phyloP scores from a whole-genome alignment of 2,888 invertebrate genomes.

The Eupithecia exiguata region DNA sequence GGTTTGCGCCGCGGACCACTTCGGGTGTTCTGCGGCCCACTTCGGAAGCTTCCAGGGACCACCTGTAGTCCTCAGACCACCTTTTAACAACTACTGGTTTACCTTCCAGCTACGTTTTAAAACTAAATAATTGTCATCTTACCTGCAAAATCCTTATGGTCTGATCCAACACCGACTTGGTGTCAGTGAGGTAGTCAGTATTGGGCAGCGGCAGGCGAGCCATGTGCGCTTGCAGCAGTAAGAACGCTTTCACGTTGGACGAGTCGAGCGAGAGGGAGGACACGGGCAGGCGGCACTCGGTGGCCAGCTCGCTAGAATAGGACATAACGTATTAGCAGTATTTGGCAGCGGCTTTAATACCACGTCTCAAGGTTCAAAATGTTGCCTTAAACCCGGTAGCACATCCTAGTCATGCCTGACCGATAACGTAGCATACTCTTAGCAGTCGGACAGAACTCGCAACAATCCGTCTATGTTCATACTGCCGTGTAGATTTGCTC shows the following conservation, averaged over 20 bases:
- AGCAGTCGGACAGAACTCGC: conserved; percentile 90
- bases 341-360: conserved; percentile 55
- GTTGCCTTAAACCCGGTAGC: conserved; percentile 89
- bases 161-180: conserved; percentile 98
- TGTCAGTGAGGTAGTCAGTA: conserved; percentile 97
- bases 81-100: too few relatives aligned
- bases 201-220: conserved; percentile 92
- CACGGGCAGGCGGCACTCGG: conserved; percentile 86
- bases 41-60: too few relatives aligned
- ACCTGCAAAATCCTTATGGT: conserved; percentile 96
- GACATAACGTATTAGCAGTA: too few relatives aligned
- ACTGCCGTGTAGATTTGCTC: conserved; percentile 85
- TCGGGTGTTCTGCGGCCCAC: too few relatives aligned
- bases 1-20: too few relatives aligned
- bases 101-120: too few relatives aligned
- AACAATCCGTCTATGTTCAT: conserved; percentile 89
- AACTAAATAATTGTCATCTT: conserved; percentile 30
- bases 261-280: conserved; percentile 92
- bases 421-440: conserved; percentile 96
- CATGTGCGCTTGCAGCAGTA: conserved; percentile 97
- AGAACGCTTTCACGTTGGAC: conserved; percentile 96
- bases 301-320: conserved; percentile 50
- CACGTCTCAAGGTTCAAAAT: background rate
- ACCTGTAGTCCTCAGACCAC: too few relatives aligned
- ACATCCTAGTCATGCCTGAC: conserved; percentile 99